A percentile compares a stretch with the other conserved stretches of the same genome.
phyloP scores from a whole-genome alignment of 1,140 invertebrate genomes.

The Brachionus manjavacas region DNA sequence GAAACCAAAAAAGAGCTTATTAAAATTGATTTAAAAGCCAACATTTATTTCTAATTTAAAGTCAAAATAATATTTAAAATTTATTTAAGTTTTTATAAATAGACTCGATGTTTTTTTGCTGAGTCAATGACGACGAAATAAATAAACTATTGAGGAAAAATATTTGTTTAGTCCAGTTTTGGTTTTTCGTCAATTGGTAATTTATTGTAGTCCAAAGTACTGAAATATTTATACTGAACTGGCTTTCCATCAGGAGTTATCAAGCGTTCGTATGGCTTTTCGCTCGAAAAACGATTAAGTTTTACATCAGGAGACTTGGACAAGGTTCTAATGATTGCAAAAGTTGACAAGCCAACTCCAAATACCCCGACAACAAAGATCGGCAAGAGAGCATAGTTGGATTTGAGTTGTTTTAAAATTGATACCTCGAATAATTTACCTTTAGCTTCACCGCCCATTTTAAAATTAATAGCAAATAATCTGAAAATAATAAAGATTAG shows the following conservation, averaged over 20 bases:
- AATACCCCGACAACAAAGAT: constrained; percentile 14
- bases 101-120: not conserved
- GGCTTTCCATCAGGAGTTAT: constrained; percentile 31
- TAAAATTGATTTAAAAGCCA: not conserved
- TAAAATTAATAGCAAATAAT: not conserved
- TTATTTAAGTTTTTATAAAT: not conserved
- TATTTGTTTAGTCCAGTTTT: not conserved
- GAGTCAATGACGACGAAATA: not conserved
- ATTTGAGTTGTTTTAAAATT: constrained; percentile 22
- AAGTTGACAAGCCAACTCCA: constrained; percentile 11
- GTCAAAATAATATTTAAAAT: not conserved
- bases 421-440: constrained; percentile 36
- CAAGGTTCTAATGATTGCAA: constrained; percentile 30
- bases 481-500: not conserved
- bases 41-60: not conserved
- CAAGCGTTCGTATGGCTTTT: constrained; percentile 38
- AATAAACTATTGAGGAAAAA: not conserved
- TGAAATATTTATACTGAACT: constrained; percentile 40
- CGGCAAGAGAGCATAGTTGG: constrained; percentile 19
- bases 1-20: not conserved
- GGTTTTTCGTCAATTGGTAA: not conserved
- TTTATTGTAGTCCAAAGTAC: constrained; percentile 24
- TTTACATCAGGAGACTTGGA: constrained; percentile 19
- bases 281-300: not conserved
- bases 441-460: constrained; percentile 42